Conservation (phyloP, 2,888 invertebrate genomes). For the Euplagia quadripunctaria region DNA sequence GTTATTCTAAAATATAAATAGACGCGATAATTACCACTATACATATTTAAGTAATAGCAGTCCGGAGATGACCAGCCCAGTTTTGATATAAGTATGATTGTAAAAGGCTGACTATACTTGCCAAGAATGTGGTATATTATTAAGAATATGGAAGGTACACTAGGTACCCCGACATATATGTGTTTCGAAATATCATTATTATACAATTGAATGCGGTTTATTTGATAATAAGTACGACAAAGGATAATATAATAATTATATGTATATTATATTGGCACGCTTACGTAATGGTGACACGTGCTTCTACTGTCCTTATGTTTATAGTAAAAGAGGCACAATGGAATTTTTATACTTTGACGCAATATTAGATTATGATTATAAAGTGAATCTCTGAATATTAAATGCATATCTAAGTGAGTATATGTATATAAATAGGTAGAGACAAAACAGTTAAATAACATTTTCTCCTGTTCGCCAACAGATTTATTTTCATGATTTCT, state of each 20-base stretch:
- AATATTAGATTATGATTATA: neutral
- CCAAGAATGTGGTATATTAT: constrained; percentile 3
- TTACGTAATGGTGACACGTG: constrained; percentile 1
- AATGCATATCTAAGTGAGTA: neutral
- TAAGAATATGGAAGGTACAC: too few relatives aligned
- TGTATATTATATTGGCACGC: neutral
- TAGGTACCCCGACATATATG: too few relatives aligned
- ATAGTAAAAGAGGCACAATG: neutral
- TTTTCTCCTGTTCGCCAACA: neutral
- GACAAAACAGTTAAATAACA: neutral
- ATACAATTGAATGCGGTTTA: constrained; percentile 11
- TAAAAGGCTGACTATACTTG: neutral
- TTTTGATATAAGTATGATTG: neutral
- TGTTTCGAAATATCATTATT: constrained; percentile 3
- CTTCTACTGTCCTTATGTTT: neutral
- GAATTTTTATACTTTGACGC: neutral
- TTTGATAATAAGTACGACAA: constrained; percentile 14
- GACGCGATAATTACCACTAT: too few relatives aligned
- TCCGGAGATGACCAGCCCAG: too few relatives aligned
- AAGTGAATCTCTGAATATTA: neutral
- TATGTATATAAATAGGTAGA: neutral
- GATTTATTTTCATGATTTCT: neutral
- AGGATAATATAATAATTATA: constrained; percentile 4
- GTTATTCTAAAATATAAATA: too few relatives aligned
- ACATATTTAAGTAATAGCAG: too few relatives aligned